Evolutionary conservation across 2,888 invertebrate genomes (phyloP), one percentile per base, ranked within the genome.

Genomic region (Tridacna crocea): DNA sequence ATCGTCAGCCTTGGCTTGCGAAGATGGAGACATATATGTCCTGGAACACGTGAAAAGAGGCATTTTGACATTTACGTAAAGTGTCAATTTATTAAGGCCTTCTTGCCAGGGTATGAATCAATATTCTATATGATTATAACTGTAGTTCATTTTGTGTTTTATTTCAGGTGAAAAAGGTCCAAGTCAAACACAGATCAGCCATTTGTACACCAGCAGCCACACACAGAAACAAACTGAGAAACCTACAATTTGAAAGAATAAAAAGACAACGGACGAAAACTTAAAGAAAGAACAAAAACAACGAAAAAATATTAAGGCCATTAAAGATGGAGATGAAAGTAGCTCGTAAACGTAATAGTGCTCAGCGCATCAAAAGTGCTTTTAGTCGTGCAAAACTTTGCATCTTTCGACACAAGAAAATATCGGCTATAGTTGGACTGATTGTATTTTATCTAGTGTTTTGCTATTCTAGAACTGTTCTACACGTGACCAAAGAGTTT

Each of bases 401-500:
- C 51, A 22, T 70, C 22, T 70, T 24, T 26, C 22, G 70, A 22
- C 70, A 70, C 51, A 70, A 70, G 22, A 70, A 70, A 26, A 51
- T 51, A 22, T 70, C 70, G 0, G 51, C 24, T 11, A 13, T 70
- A 0, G 3, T 73, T 13, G 73, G 60, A 73, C 36, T 73, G 58
- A 73, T 73, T 36, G 0, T 73, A 0, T 1, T 24, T n/a, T 60
- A 60, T 60, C 51, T 75, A 24, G 24, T 68, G 1, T 51, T 76
- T 22, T 68, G 48, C 19, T 76, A 68, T n/a, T 27, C 58, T 4
- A 24, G 61, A 26, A 76, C 76, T 17, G 26, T 76, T 22, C 58
- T 68, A 15, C 76, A 76, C 27, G 68, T 76, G 24, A 60, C 68
- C 13, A 76, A 70, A 47, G 76, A 76, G 55, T 76, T 76, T 46